Base-by-base conservation (phyloP, 2,888 invertebrate genomes). In the Electrophaes corylata region DNA sequence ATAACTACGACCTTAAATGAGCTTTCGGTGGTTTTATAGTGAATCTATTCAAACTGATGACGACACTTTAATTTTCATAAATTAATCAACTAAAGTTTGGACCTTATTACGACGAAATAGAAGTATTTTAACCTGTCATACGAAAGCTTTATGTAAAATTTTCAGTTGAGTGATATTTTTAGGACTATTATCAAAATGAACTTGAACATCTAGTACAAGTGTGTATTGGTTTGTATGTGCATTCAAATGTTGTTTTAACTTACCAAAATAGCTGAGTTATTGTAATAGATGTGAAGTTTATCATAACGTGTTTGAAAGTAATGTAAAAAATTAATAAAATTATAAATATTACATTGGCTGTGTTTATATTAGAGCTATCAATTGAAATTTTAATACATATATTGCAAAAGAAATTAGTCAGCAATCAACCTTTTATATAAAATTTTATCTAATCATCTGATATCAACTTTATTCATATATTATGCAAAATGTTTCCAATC, bases 401-500 rank as follows among this genome's bases (percentile, higher is more conserved):
- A 20, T 20, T n/a, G n/a, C 31, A 31, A 31, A 11, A 31, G 12
- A 35, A 14, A 26, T 6, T 26, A 26, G 12, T 12, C 0, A 33
- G 4, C 33, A 1, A 37, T 16, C 8, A 14, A 1, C n/a, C 12
- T 12, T 12, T 12, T 1, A 12, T 33, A 4, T 33, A 8, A 20
- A 20, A 29, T 10, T 10, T 29, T 6, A 10, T 10, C 8, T 23
- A 29, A 29, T 29, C 8, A 8, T 10, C 10, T 10, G 8, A 10
- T 8, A 29, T 8, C 26, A 29, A 29, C 10, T 29, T 23, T 1
- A 29, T 33, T 33, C 4, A 4, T 33, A 4, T 6, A 33, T 57
- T 10, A 57, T 37, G 43, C 16, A 50, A 59, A 40, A 78, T 81
- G 59, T 41, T 64, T 57, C 87, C 87, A 88, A 63, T 85, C 83